Evolutionary conservation across 2,888 invertebrate species (phyloP).

Genomic region (Ophion ventricosus): DNA sequence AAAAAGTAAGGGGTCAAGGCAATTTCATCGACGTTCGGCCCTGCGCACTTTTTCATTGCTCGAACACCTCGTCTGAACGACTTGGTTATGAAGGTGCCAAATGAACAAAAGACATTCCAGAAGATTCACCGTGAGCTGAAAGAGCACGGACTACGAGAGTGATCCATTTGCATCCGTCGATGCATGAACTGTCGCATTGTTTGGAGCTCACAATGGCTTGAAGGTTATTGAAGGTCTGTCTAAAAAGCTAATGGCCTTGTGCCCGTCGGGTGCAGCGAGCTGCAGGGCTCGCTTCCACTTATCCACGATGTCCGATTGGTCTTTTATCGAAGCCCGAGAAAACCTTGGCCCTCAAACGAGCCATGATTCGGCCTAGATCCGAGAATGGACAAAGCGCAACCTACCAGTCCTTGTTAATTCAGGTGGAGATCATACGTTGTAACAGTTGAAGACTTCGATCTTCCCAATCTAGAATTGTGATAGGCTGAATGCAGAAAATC

Average conservation of each 20-base stretch:
- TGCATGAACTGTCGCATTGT: too few relatives aligned
- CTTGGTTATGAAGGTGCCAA: background rate
- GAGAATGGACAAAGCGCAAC: too few relatives aligned
- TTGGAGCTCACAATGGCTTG: conserved; percentile 30
- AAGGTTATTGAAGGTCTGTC: conserved; percentile 49
- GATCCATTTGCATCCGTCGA: too few relatives aligned
- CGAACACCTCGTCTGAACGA: background rate
- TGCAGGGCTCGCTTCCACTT: conserved; percentile 40
- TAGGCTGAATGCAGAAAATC: too few relatives aligned
- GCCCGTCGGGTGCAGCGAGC: conserved; percentile 46
- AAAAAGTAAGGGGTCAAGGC: conserved; percentile 55
- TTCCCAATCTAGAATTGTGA: too few relatives aligned
- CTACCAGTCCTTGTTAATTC: background rate
- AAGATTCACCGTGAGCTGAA: background rate
- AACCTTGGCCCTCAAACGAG: conserved; percentile 7
- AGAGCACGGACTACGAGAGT: background rate
- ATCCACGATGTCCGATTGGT: conserved; percentile 12
- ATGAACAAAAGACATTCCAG: background rate
- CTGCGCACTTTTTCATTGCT: conserved; percentile 16
- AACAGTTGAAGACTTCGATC: background rate
- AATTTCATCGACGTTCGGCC: conserved; percentile 22
- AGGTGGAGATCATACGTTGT: background rate
- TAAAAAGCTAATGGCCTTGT: conserved; percentile 66
- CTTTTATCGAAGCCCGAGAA: conserved; percentile 18
- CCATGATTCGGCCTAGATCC: too few relatives aligned